Evolutionary conservation across 2,113 vertebrate species (phyloP), one percentile per base, ranked within the genome.

Genomic region (Albula glossodonta): DNA sequence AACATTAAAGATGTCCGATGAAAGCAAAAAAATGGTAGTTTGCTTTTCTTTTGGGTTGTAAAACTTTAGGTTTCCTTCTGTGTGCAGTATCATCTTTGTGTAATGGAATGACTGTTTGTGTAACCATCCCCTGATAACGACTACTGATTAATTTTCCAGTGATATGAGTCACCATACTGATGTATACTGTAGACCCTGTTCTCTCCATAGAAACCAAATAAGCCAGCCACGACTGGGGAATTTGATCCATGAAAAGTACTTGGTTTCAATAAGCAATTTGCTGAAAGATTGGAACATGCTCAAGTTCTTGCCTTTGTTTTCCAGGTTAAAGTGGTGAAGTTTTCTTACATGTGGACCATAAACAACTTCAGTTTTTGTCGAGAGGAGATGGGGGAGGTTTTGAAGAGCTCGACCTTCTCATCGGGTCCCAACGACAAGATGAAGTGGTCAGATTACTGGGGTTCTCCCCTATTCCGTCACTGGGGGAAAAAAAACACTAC

Each of bases 311-410:
- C 7, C 96, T 80, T 95, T 78, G 90, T 87, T 49, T 91, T 90
- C 1, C n/a, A 97, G 96, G 96, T 97, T 90, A 97, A 96, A 95
- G 96, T 97, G 88, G 96, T 97, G 89, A 97, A 97, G 89, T 97
- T 97, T 95, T 97, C 96, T 79, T 96, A 97, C 88, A 97, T 97
- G 96, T 97, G 96, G 96, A 97, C 96, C 92, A 97, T 97, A 92
- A 97, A 96, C 94, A 97, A 97, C 93, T 97, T 97, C 93, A 97
- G 96, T 91, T 97, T 97, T 92, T 96, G 96, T 90, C 93, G 96
- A 84, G 96, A 97, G 91, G 96, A 97, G 94, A 97, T 97, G 95
- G 96, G 96, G 85, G 96, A 97, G 95, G 96, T 96, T 88, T 93
- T 97, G 93, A 97, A 97, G 93, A 97, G 96, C 92, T 97, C 96